Evolutionary conservation across 2,113 vertebrate species (phyloP).

Genomic region (Indicator maculatus): DNA sequence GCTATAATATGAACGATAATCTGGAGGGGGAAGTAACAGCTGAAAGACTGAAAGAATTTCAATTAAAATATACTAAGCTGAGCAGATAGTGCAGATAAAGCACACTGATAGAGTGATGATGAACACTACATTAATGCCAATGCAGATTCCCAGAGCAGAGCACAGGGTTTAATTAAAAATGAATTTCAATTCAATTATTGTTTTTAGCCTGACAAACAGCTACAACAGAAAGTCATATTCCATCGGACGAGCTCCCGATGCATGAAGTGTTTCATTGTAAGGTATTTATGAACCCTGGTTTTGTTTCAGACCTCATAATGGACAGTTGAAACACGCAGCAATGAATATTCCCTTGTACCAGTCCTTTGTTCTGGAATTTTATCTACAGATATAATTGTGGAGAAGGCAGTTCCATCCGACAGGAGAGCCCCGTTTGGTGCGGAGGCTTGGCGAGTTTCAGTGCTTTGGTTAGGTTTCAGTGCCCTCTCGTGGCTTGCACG

Average conservation of each 20-base stretch:
- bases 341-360: not conserved
- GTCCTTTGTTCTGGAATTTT: conserved; percentile 64
- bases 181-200: conserved; percentile 42
- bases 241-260: not conserved
- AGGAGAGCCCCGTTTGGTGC: not conserved
- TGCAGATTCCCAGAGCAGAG: not conserved
- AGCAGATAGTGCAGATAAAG: conserved; percentile 43
- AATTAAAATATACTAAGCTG: conserved; percentile 59
- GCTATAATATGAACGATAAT: conserved; percentile 48
- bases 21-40: conserved; percentile 35
- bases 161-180: conserved; percentile 44
- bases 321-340: not conserved
- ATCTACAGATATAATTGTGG: not conserved
- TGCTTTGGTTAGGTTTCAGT: conserved; percentile 17
- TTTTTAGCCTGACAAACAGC: conserved; percentile 34
- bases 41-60: conserved; percentile 61
- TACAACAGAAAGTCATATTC: not conserved
- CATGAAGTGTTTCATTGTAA: not conserved
- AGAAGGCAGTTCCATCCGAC: not conserved
- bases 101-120: not conserved
- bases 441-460: not conserved
- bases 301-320: not conserved
- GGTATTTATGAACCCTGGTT: not conserved
- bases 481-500: conserved; percentile 65
- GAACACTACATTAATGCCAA: not conserved